A percentile compares a stretch with the other conserved stretches of the same genome.
These are phyloP conservation scores for Sciurus carolinensis DNA, from an alignment of 2,797 vertebrate genomes.

Conservation along the genomic window DNA sequence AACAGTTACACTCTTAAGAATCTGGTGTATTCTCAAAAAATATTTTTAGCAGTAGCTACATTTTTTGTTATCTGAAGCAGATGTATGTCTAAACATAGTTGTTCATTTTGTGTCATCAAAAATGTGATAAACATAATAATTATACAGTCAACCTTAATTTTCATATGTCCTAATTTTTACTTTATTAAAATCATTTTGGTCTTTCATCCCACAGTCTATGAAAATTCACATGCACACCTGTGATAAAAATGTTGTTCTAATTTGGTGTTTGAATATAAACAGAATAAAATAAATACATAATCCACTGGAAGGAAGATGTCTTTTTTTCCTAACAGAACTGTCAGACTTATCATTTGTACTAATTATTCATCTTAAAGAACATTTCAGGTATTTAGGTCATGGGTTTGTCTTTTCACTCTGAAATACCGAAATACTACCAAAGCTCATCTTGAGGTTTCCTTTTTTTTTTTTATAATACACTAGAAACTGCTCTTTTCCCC, in stretches of 20 bases:
- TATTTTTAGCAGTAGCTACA: constrained; percentile 60
- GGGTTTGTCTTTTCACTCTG: not conserved
- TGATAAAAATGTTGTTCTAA: constrained; percentile 62
- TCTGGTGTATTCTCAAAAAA: not conserved
- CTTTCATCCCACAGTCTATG: constrained; percentile 68
- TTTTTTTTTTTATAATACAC: not conserved
- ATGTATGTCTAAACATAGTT: constrained; percentile 79
- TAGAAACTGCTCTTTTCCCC: not conserved
- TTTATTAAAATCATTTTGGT: constrained; percentile 74
- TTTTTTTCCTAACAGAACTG: not conserved
- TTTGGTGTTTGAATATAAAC: constrained; percentile 73
- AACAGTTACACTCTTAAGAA: constrained; percentile 8
- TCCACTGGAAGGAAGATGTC: not conserved
- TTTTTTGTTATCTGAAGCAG: constrained; percentile 77
- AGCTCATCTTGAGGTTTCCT: not conserved
- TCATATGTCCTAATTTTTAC: constrained; percentile 71
- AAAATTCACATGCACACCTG: constrained; percentile 71
- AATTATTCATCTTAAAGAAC: constrained; percentile 52
- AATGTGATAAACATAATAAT: constrained; percentile 78
- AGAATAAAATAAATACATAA: constrained; percentile 61
- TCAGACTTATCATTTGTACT: not conserved
- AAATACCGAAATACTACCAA: not conserved
- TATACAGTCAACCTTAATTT: constrained; percentile 77
- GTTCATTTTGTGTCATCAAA: constrained; percentile 74
- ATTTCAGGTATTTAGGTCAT: not conserved